Conservation (phyloP, 2,113 vertebrate species). For the Paramormyrops kingsleyae region DNA sequence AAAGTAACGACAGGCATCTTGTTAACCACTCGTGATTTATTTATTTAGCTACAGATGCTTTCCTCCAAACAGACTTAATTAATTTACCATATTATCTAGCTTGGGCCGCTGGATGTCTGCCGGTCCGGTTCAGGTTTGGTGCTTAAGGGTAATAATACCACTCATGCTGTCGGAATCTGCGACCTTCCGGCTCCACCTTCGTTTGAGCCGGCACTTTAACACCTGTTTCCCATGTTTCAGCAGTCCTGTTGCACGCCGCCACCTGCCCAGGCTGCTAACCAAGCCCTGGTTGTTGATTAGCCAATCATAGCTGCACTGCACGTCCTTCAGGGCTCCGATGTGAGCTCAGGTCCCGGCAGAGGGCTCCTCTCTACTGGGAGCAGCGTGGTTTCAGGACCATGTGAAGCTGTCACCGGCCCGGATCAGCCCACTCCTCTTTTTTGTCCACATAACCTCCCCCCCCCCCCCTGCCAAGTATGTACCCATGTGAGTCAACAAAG, state of each 20-base stretch:
- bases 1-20: neutral
- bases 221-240: neutral
- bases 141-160: no score
- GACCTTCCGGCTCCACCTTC: neutral
- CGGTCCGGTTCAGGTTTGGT: neutral
- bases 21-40: neutral
- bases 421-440: neutral
- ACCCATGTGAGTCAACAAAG: neutral
- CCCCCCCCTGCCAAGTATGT: neutral
- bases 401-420: neutral
- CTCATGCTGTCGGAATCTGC: neutral
- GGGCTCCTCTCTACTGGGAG: neutral
- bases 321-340: neutral
- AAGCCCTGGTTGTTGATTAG: neutral
- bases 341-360: neutral
- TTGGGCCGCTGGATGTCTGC: neutral
- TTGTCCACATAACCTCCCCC: neutral
- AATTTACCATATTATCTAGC: neutral
- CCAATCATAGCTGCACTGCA: neutral
- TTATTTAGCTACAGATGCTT: neutral
- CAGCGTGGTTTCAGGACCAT: no score
- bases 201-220: neutral
- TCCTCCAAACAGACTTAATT: neutral
- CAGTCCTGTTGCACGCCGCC: neutral
- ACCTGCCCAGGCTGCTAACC: neutral